Base-by-base conservation (phyloP, 2,888 invertebrate species). In the Tipula lateralis region DNA sequence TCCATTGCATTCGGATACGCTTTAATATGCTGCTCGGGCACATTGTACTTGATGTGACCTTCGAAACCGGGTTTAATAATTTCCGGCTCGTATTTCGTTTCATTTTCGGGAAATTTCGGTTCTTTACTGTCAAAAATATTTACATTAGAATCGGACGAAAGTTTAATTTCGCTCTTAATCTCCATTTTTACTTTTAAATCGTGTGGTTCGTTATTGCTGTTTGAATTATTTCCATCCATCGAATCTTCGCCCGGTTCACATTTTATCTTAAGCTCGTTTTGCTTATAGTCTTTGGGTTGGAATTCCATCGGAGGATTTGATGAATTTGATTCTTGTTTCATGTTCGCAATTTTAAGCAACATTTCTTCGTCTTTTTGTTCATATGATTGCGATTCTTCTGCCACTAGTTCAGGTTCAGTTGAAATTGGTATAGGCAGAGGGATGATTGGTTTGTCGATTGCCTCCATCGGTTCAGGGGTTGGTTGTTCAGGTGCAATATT, bases 111-210 rank as follows among this genome's bases (percentile, higher is more conserved):
- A 36, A 83, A 83, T 83, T 83, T 83, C 12, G 30, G 30, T 7
- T 83, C 36, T 91, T 91, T 86, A 29, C 19, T 30, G 3, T 89
- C 88, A 86, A 89, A 88, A 84, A 89, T 88, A 86, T 91, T 88
- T 30, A 32, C 84, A 29, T 84, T 30, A 7, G 66, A 16, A 2
- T 82, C 83, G 44, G 7, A 85, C 50, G 44, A 84, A 85, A 84
- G 84, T 85, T 87, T 88, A 36, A 89, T 88, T 86, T 90, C 90
- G 84, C 90, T 91, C 85, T 91, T 91, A 84, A 93, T 91, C 89
- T 94, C 94, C 87, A 94, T 93, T 87, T 94, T 94, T 36, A 94
- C 93, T 88, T 94, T 94, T 85, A 94, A 90, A 89, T 94, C 94
- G 88, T 94, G 94, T 6, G 94, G 94, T 87, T 94, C 94, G 88